Base-by-base conservation (phyloP, 2,113 vertebrate genomes). In the Cololabis saira region DNA sequence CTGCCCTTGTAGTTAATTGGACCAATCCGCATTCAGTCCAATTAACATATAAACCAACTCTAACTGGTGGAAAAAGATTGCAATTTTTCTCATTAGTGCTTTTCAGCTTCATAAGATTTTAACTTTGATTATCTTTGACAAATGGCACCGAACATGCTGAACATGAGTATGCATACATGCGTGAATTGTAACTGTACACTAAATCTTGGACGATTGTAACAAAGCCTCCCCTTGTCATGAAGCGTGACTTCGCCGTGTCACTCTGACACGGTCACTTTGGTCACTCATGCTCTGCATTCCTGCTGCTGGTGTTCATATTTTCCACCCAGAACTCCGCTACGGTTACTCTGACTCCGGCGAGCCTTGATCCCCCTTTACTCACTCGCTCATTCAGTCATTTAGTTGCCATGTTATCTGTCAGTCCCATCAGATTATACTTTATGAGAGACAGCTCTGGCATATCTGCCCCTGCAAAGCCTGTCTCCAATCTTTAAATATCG, bases 401-500 rank as follows among this genome's bases (percentile, higher is more conserved):
- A 72, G 65, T 78, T 74, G 65, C 52, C 63, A 59, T 61, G 60
- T 74, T 82, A 85, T 90, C 78, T 67, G 80, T 85, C 83, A 76
- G 40, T 67, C 76, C 85, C 86, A 88, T 90, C 82, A 80, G 78
- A 91, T 89, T 84, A 82, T 83, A 81, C 72, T 91, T 85, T 90
- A 84, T 81, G 82, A 84, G 70, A 61, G 84, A 89, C 78, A 82
- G 78, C 66, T 68, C 72, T 64, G 69, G 80, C 80, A 88, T 76
- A 61, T 78, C 63, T 82, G 81, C 54, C 77, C 67, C 82, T 79
- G 77, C 87, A 90, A 92, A 81, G 75, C 73, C 74, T 24, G 60
- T 75, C 82, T 90, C 61, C 75, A 43, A 90, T 93, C 91, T 93
- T 92, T 92, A 91, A 90, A 90, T 92, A 93, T 93, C 59, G 89